Conservation (phyloP, 1,140 invertebrate genomes). For the Drosophila littoralis region DNA sequence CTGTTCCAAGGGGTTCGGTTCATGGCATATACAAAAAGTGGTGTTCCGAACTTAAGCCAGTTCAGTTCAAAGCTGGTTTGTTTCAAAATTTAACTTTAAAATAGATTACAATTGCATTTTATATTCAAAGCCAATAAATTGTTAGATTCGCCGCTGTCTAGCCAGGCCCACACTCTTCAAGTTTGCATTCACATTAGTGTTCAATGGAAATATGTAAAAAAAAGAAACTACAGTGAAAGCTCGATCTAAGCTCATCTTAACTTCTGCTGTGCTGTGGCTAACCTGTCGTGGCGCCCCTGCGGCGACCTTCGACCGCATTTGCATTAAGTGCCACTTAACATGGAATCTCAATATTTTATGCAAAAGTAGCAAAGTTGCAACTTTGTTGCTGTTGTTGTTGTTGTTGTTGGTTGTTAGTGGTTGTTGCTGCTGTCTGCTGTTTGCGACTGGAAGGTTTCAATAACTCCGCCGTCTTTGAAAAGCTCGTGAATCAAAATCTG, state of each 20-base stretch:
- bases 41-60: no score
- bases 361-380: slow-evolving; percentile 54
- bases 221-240: background rate
- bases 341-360: slow-evolving; percentile 84
- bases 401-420: background rate
- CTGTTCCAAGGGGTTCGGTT: no score
- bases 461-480: slow-evolving; percentile 24
- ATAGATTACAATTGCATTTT: background rate
- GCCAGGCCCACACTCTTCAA: slow-evolving; percentile 4
- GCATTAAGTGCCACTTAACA: slow-evolving; percentile 84
- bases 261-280: slow-evolving; percentile 18
- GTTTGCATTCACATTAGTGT: slow-evolving; percentile 6
- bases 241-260: slow-evolving; percentile 11
- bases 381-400: slow-evolving; percentile 7
- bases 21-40: no score
- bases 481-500: slow-evolving; percentile 33
- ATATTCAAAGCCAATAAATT: background rate
- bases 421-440: slow-evolving; percentile 19
- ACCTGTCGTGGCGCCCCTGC: slow-evolving; percentile 23
- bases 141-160: slow-evolving; percentile 14
- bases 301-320: slow-evolving; percentile 69
- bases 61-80: no score
- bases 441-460: slow-evolving; percentile 40
- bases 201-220: slow-evolving; percentile 14
- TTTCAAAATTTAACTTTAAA: background rate